Conservation (phyloP, 2,797 vertebrate genomes). For the Onychomys arenicola region DNA sequence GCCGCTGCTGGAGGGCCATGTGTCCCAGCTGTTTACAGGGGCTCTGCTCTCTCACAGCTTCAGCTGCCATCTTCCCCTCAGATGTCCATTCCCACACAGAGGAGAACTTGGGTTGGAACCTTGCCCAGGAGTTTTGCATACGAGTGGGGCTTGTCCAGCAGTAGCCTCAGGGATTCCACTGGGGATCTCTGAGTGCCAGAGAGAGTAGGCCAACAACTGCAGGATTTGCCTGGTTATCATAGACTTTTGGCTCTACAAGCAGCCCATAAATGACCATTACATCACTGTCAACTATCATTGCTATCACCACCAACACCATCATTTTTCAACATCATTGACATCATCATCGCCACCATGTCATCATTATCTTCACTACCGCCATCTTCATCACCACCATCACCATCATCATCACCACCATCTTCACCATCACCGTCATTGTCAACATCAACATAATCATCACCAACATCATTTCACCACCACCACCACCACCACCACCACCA, state of each 20-base stretch:
- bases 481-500: background rate
- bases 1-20: background rate
- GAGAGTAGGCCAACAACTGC: no score
- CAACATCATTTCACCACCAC: background rate
- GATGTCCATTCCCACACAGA: background rate
- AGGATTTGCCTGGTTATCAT: background rate
- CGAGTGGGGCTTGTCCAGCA: no score
- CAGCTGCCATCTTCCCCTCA: background rate
- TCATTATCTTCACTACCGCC: background rate
- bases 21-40: background rate
- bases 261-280: background rate
- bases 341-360: background rate
- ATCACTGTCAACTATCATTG: no score
- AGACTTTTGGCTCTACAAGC: background rate
- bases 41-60: background rate
- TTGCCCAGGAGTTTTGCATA: background rate
- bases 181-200: background rate
- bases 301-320: no score
- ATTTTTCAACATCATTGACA: no score
- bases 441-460: background rate
- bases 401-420: no score
- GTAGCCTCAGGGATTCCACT: background rate
- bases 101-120: background rate
- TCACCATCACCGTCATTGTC: background rate
- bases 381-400: background rate